These are phyloP conservation scores for Monoplex corrugatus DNA, from an alignment of 2,888 invertebrate species.

Conservation along the genomic window DNA sequence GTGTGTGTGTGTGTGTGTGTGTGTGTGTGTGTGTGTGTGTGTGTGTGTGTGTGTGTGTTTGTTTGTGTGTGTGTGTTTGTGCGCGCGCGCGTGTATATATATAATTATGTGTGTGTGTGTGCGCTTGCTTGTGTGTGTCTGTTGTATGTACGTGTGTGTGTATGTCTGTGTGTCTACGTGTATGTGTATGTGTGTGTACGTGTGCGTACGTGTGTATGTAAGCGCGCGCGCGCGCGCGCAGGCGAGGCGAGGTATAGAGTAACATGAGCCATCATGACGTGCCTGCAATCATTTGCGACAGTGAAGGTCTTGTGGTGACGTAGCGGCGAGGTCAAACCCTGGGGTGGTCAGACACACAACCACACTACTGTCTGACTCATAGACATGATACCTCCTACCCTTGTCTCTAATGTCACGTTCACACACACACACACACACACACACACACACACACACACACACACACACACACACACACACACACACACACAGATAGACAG, in stretches of 20 bases:
- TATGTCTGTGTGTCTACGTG: not conserved
- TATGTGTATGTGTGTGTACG: not conserved
- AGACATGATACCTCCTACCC: too few species aligned
- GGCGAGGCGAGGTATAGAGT: not conserved
- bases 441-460: not conserved
- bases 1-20: not conserved
- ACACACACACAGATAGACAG: not conserved
- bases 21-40: not conserved
- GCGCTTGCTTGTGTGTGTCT: not conserved
- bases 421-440: too few species aligned
- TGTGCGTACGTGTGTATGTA: not conserved
- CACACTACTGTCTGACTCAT: too few species aligned
- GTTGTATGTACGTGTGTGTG: not conserved
- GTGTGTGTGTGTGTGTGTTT: not conserved
- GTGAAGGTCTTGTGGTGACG: not conserved
- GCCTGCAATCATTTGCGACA: not conserved
- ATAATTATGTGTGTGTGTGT: not conserved
- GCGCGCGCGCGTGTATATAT: not conserved
- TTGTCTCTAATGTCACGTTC: too few species aligned
- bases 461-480: not conserved
- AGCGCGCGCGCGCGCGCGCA: not conserved
- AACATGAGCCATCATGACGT: not conserved
- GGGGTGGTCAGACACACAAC: not conserved
- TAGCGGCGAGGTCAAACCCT: not conserved
- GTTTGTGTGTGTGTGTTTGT: not conserved